phyloP scores from a whole-genome alignment of 1,140 invertebrate genomes.

The Drosophila watanabei region DNA sequence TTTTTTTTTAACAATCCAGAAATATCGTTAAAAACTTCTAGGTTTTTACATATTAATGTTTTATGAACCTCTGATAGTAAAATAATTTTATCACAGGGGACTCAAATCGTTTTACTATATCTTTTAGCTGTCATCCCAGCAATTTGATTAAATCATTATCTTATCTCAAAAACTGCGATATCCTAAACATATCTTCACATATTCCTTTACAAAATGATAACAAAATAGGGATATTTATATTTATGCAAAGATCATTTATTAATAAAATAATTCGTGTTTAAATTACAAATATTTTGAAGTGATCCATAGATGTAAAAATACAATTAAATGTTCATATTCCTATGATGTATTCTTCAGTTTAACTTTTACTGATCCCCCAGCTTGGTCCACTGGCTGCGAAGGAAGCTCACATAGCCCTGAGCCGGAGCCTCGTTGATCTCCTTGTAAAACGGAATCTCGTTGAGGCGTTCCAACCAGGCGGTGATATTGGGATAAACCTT shows the following conservation, averaged over 20 bases:
- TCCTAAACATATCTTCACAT: too few relatives aligned
- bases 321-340: not conserved
- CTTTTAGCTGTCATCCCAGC: too few relatives aligned
- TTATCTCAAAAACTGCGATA: too few relatives aligned
- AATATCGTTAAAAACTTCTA: too few relatives aligned
- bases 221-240: too few relatives aligned
- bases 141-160: too few relatives aligned
- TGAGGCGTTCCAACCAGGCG: conserved; percentile 57
- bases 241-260: not conserved
- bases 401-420: conserved; percentile 34
- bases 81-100: too few relatives aligned
- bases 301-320: not conserved
- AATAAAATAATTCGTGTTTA: not conserved
- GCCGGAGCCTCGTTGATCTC: conserved; percentile 68
- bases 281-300: not conserved
- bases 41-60: too few relatives aligned
- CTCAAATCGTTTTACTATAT: too few relatives aligned
- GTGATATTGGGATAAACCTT: conserved; percentile 59
- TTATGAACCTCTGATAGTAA: too few relatives aligned
- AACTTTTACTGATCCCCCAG: conserved; percentile 16
- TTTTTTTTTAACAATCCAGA: too few relatives aligned
- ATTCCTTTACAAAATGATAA: too few relatives aligned
- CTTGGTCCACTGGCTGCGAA: conserved; percentile 50
- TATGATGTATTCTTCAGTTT: not conserved
- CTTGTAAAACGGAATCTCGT: conserved; percentile 71